phyloP scores from a whole-genome alignment of 2,888 invertebrate genomes.

The Stenodema calcarata region DNA sequence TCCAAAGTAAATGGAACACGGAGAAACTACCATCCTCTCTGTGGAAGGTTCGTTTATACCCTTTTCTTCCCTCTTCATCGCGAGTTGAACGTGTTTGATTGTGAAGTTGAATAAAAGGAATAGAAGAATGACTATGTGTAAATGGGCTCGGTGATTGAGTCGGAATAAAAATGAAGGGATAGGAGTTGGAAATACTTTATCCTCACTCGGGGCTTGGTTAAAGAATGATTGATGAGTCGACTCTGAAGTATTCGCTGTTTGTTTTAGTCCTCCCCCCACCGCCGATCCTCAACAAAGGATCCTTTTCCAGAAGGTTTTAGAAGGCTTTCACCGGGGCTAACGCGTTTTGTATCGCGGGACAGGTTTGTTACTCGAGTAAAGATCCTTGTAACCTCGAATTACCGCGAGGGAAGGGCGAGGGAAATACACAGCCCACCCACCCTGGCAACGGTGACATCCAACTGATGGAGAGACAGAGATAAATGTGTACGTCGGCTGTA shows the following conservation, averaged over 20 bases:
- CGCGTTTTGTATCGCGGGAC: not conserved
- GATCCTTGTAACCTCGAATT: not conserved
- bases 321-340: not conserved
- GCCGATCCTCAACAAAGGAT: not conserved
- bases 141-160: not conserved
- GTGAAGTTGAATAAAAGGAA: not conserved
- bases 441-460: not conserved
- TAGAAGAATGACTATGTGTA: not conserved
- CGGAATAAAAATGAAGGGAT: not conserved
- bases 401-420: not conserved
- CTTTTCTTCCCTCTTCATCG: not conserved
- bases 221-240: not conserved
- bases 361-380: not conserved
- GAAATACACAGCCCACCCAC: not conserved
- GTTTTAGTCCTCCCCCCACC: not conserved
- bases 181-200: not conserved
- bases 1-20: not conserved
- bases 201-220: not conserved
- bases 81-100: not conserved
- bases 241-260: not conserved
- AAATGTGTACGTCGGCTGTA: not conserved
- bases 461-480: constrained; percentile 16
- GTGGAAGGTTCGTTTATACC: not conserved
- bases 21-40: not conserved
- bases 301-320: not conserved